Evolutionary conservation across 2,888 invertebrate genomes (phyloP).

Genomic region (Lycophotia porphyrea): DNA sequence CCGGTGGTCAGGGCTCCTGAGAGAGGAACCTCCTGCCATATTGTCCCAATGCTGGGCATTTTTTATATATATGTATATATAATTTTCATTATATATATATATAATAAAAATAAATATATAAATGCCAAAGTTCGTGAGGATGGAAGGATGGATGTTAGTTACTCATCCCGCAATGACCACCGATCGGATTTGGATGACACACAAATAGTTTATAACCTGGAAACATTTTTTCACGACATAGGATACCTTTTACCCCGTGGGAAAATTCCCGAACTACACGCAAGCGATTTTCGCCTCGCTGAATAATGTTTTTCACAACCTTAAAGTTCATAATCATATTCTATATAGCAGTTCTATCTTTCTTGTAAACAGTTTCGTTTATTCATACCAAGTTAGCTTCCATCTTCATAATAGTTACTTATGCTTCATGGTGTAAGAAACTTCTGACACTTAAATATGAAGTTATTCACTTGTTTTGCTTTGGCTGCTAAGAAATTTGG

Average conservation of each 20-base stretch:
- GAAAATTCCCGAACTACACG: neutral
- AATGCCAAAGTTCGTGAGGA: neutral
- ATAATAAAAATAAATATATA: no score
- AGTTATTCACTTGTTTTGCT: constrained; percentile 58
- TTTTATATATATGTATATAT: no score
- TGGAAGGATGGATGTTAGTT: neutral
- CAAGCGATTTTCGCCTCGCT: neutral
- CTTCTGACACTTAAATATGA: constrained; percentile 53
- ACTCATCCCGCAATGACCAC: neutral
- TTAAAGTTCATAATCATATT: constrained; percentile 16
- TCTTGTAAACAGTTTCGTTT: constrained; percentile 29
- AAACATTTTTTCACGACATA: neutral
- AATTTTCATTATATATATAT: no score
- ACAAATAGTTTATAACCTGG: no score
- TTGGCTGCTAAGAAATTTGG: constrained; percentile 48
- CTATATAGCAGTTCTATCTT: neutral
- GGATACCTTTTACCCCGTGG: neutral
- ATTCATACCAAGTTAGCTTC: constrained; percentile 23
- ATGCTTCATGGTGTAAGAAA: constrained; percentile 45
- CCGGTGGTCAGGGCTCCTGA: no score
- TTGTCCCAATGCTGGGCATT: no score
- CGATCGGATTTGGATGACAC: no score
- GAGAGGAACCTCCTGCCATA: no score
- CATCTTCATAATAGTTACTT: constrained; percentile 29
- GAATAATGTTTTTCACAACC: neutral